Base-by-base conservation (phyloP, 2,888 invertebrate species). In the Polia nebulosa region DNA sequence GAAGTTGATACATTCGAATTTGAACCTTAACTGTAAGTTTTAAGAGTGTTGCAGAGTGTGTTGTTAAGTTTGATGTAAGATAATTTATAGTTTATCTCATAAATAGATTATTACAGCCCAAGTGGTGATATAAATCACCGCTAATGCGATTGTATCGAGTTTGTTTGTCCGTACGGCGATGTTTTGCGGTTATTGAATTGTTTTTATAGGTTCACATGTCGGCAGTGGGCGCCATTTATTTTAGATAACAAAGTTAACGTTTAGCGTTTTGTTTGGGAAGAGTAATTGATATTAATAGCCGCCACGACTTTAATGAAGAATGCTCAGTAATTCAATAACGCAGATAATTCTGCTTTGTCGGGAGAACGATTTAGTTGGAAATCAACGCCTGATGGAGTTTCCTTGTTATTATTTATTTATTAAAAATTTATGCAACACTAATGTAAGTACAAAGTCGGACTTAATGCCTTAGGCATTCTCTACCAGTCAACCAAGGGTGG, bases 71-170 rank as follows among this genome's bases (percentile, higher is more conserved):
- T 65, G 87, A 75, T 62, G 41, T 66, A 64, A 80, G 81, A 91
- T 93, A 93, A 94, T 94, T 93, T 93, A 95, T 94, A 92, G 94
- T 93, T 92, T 93, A 92, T 91, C 92, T 88, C 88, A 82, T 91
- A 91, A 92, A 93, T 94, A 90, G 92, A 93, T 92, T 92, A 93
- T 90, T 91, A 88, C 91, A 90, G 88, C 88, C 84, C 89, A 86
- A 92, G 87, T 85, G 88, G 87, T 89, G 90, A 88, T 87, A 92
- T 93, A 92, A 91, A 92, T 94, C 93, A 91, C 84, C 87, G 71
- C 84, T 91, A 92, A 94, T 92, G 90, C 84, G 89, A 92, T 78
- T 78, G 74, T 92, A 90, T 89, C 68, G 86, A 82, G 78, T 70
- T 67, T 77, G 76, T 78, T 82, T 83, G 78, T 68, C 68, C 75